Base-by-base conservation (phyloP, 2,888 invertebrate species). In the Epistrophe eligans region DNA sequence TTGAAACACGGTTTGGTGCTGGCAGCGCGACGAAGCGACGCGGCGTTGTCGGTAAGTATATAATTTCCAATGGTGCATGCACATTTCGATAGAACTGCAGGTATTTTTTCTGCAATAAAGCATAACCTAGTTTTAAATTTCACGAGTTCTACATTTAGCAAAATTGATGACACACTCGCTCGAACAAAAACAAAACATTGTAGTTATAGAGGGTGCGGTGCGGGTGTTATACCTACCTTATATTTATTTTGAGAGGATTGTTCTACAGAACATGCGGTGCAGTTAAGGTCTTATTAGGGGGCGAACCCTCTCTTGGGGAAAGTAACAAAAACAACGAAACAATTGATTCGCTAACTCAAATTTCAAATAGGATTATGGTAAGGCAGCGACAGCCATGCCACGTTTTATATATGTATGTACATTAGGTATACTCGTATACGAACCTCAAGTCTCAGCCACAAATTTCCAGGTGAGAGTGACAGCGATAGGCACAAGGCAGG, bases 341-440 rank as follows among this genome's bases (percentile, higher is more conserved):
- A 83, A 87, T 87, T 87, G 83, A 83, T 83, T 87, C 79, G 74
- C 52, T 76, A 87, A 87, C 87, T 87, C 83, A 87, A 82, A 87
- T 82, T 87, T 83, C 83, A 83, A 87, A 87, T 87, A 87, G 87
- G 87, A 83, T 87, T 87, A 87, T 60, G 85, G 82, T 79, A 82
- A 85, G 64, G 64, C 58, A 73, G 40, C 57, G 28, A 35, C 28
- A 24, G 52, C 55, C 45, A 43, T n/a, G 32, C n/a, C 48, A 48
- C 15, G 17, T 17, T 15, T 7, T 24, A 24, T 3, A 24, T 28
- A 52, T 45, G 17, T 11, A 24, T 24, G 3, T 11, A 35, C 7
- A 32, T n/a, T 4, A 32, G 32, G 32, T 32, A 6, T 32, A 24
- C 24, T 24, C 24, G 24, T 24, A 32, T 13, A 66, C 55, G 19